phyloP scores from a whole-genome alignment of 2,113 vertebrate species.

The Corythornis vintsioides region DNA sequence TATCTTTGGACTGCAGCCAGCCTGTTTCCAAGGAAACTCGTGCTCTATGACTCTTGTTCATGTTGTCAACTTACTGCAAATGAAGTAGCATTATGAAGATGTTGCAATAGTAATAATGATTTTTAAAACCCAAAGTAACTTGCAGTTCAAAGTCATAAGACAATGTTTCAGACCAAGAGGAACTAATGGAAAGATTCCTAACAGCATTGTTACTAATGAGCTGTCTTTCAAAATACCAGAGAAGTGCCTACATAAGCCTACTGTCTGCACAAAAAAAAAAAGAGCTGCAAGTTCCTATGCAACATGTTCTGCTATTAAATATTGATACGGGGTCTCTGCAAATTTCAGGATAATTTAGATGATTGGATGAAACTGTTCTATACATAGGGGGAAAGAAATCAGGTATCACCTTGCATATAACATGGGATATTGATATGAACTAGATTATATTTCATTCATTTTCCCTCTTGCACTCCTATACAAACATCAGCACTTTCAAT shows the following conservation, averaged over 20 bases:
- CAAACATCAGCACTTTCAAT: not conserved
- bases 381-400: not conserved
- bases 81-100: not conserved
- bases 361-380: not conserved
- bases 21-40: not conserved
- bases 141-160: not conserved
- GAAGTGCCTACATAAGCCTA: not conserved
- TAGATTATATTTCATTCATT: not conserved
- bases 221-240: not conserved
- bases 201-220: not conserved
- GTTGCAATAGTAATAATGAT: not conserved
- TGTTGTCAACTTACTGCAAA: not conserved
- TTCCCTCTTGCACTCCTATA: not conserved
- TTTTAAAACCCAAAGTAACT: rapidly evolving
- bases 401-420: not conserved
- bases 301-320: not conserved
- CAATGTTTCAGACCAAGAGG: not conserved
- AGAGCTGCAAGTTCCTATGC: not conserved
- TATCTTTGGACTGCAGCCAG: not conserved
- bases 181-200: not conserved
- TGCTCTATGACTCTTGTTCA: not conserved
- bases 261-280: not conserved
- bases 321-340: not conserved
- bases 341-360: not conserved
- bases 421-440: not conserved